These are phyloP conservation scores for Dendrolimus houi DNA, from an alignment of 2,888 invertebrate species.

Conservation along the genomic window DNA sequence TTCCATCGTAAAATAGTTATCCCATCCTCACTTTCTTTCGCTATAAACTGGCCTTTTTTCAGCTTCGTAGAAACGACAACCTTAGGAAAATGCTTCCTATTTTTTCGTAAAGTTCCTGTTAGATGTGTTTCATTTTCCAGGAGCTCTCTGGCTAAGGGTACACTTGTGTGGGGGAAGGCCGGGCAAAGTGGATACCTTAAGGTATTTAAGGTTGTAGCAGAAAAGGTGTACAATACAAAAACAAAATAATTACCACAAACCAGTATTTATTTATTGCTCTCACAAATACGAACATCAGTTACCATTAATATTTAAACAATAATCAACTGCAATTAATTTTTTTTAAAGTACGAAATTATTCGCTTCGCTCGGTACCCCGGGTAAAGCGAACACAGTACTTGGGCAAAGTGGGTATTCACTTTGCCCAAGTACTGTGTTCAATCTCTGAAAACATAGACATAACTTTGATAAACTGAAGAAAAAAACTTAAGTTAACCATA, in stretches of 20 bases:
- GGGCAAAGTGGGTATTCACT: slow-evolving; percentile 12
- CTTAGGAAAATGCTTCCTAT: too few species aligned
- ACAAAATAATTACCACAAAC: slow-evolving; percentile 13
- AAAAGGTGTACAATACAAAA: slow-evolving; percentile 13
- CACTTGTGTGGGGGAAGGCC: background rate
- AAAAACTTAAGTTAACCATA: background rate
- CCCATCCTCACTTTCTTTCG: too few species aligned
- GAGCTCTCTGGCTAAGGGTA: too few species aligned
- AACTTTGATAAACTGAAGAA: background rate
- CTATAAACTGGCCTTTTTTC: too few species aligned
- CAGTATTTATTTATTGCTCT: slow-evolving; percentile 12
- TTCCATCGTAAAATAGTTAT: too few species aligned
- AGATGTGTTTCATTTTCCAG: too few species aligned
- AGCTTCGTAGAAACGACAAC: too few species aligned
- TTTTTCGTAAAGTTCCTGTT: too few species aligned
- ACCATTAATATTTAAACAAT: slow-evolving; percentile 12
- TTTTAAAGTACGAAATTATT: slow-evolving; percentile 16
- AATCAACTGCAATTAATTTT: slow-evolving; percentile 14
- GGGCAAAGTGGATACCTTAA: slow-evolving; percentile 3
- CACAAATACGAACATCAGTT: slow-evolving; percentile 11
- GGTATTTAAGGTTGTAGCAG: slow-evolving; percentile 13
- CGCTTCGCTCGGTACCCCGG: slow-evolving; percentile 14
- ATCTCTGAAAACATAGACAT: background rate
- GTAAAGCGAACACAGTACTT: slow-evolving; percentile 14
- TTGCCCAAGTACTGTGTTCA: too few species aligned